Percentiles rank a stretch among this genome's conserved stretches.
These are phyloP conservation scores for Acholoe squamosa DNA, from an alignment of 2,888 invertebrate species.

Conservation along the genomic window DNA sequence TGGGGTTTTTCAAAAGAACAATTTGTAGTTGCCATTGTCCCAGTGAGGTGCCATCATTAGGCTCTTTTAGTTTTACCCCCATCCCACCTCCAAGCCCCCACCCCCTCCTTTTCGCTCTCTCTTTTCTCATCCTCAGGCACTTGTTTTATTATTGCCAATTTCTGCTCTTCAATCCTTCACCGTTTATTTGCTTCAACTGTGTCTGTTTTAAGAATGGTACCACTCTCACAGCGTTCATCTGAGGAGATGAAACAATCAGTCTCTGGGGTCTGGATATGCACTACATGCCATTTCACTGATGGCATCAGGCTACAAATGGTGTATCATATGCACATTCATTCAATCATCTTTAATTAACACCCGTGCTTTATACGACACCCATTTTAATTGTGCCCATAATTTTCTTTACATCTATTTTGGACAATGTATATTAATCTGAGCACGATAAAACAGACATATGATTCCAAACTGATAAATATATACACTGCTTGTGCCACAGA, in stretches of 20 bases:
- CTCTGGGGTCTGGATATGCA: not conserved
- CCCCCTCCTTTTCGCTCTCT: conserved; percentile 29
- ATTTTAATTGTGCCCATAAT: no score
- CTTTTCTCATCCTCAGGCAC: conserved; percentile 45
- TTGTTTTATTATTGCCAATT: conserved; percentile 49
- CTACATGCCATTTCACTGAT: no score
- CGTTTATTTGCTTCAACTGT: conserved; percentile 13
- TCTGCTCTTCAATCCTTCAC: conserved; percentile 16
- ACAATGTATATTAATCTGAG: no score
- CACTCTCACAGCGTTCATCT: no score
- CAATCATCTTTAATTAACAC: no score
- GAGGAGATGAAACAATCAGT: not conserved
- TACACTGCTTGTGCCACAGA: no score
- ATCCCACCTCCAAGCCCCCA: not conserved
- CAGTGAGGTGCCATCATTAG: conserved; percentile 30
- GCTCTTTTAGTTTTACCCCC: conserved; percentile 36
- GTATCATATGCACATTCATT: no score
- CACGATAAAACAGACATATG: no score
- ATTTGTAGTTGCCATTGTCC: conserved; percentile 54
- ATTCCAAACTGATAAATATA: not conserved
- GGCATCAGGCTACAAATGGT: no score
- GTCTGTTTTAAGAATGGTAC: not conserved
- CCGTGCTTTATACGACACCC: no score
- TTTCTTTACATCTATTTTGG: no score
- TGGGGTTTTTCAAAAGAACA: conserved; percentile 53